phyloP scores from a whole-genome alignment of 2,888 invertebrate genomes.

The Latrodectus elegans region DNA sequence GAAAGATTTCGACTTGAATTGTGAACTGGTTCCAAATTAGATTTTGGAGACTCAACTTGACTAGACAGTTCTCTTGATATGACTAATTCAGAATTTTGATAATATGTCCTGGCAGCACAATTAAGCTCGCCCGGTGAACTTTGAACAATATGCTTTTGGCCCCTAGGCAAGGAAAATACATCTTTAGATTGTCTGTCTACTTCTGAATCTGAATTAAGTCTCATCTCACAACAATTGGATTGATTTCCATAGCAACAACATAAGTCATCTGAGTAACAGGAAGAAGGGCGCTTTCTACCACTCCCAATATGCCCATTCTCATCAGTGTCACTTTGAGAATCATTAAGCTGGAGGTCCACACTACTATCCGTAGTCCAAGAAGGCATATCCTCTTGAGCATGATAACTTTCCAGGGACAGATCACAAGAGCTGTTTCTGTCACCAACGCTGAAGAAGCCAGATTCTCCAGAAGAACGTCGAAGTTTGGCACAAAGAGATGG shows the following conservation, averaged over 20 bases:
- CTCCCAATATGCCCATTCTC: neutral
- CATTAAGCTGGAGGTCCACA: conserved; percentile 25
- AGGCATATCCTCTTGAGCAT: conserved; percentile 43
- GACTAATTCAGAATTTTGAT: conserved; percentile 6
- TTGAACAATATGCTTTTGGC: conserved; percentile 6
- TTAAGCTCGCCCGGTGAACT: neutral
- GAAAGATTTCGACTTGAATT: conserved; percentile 9
- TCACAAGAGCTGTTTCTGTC: conserved; percentile 68
- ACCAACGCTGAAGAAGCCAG: conserved; percentile 88
- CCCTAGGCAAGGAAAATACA: conserved; percentile 4
- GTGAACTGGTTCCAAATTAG: neutral
- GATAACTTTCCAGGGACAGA: conserved; percentile 51
- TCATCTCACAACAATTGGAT: conserved; percentile 14
- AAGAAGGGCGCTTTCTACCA: conserved; percentile 60
- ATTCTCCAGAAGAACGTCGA: conserved; percentile 82
- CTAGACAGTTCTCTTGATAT: conserved; percentile 32
- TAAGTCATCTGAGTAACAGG: conserved; percentile 66
- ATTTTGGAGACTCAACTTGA: conserved; percentile 24
- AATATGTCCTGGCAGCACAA: conserved; percentile 7
- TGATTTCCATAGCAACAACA: conserved; percentile 48
- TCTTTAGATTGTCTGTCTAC: neutral
- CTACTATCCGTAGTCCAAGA: conserved; percentile 53
- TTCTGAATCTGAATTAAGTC: conserved; percentile 12
- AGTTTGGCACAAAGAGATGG: conserved; percentile 59
- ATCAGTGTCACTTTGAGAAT: conserved; percentile 19